A percentile compares a stretch with the other conserved stretches of the same genome.
Conservation (phyloP, 2,888 invertebrate genomes). For the Axea sp. region DNA sequence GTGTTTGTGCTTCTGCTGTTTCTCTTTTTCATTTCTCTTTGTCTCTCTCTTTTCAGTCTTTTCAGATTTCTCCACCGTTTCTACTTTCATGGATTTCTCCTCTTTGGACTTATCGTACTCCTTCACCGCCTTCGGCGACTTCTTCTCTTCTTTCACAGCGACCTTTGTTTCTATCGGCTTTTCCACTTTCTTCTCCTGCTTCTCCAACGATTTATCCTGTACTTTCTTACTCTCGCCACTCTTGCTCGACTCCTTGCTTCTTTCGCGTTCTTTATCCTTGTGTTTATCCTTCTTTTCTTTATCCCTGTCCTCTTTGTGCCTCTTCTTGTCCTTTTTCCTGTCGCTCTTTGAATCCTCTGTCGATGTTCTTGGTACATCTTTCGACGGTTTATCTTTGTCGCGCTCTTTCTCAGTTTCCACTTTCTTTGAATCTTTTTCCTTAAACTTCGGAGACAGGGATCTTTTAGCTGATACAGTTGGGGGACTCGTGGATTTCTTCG, state of each 20-base stretch:
- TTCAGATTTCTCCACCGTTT: constrained; percentile 73
- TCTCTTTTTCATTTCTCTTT: constrained; percentile 75
- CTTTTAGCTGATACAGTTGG: constrained; percentile 71
- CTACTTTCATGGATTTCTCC: constrained; percentile 66
- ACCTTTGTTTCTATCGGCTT: constrained; percentile 60
- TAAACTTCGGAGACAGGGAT: constrained; percentile 71
- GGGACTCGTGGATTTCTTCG: constrained; percentile 75
- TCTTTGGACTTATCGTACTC: constrained; percentile 75
- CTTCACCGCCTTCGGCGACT: constrained; percentile 70
- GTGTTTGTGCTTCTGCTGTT: constrained; percentile 81
- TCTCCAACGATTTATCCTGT: constrained; percentile 80
- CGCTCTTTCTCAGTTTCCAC: constrained; percentile 74
- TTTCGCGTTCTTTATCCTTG: constrained; percentile 78
- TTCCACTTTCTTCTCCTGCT: constrained; percentile 81
- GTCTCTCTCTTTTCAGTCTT: constrained; percentile 75
- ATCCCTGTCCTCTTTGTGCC: constrained; percentile 81
- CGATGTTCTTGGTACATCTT: constrained; percentile 79
- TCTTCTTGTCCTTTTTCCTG: constrained; percentile 80
- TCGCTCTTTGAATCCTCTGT: constrained; percentile 81
- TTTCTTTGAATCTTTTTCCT: constrained; percentile 77
- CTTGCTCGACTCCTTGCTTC: constrained; percentile 81
- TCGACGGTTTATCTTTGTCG: constrained; percentile 79
- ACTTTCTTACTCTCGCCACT: constrained; percentile 80
- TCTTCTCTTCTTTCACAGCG: constrained; percentile 76
- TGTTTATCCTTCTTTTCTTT: constrained; percentile 82